Base-by-base conservation (phyloP, 2,113 vertebrate genomes). In the Promerops cafer region DNA sequence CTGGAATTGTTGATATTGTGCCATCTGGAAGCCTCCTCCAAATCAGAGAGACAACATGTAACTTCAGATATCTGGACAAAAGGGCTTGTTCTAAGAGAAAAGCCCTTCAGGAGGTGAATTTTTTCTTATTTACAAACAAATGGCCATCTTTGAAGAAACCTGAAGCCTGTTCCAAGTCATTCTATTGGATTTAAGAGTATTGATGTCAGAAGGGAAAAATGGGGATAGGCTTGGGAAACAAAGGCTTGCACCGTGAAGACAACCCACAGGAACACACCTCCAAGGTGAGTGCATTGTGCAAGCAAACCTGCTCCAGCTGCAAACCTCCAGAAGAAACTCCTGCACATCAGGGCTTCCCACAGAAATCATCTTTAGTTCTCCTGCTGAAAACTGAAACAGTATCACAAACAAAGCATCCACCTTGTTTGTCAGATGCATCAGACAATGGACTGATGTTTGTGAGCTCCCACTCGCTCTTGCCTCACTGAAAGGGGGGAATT, bases 381-480 rank as follows among this genome's bases (percentile, higher is more conserved):
- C 45, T 10, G 11, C 26, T 44, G 56, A 52, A 60, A 71, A 61
- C n/a, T 47, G 7, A 28, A 64, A 64, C 2, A n/a, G n/a, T 4
- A 10, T 10, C 59, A 47, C 40, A 64, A 54, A 56, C 28, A 39
- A 84, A 47, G n/a, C 28, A n/a, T 23, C 23, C 28, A 28, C 9
- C 12, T n/a, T 28, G 40, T 10, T 15, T 54, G 40, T 27, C 49
- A 64, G 49, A 18, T 12, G 40, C 28, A 39, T 33, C 18, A 56
- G n/a, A 39, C 1, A 12, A 17, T 31, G 47, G 33, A 15, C 5
- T 9, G 69, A 39, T 54, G 59, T 23, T n/a, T 39, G 40, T 40
- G n/a, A 28, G n/a, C n/a, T 19, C 5, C 0, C 2, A 33, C 49
- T 27, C 0, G 0, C 59, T 84, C 40, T 40, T 23, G 40, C 40